Evolutionary conservation across 2,888 invertebrate genomes (phyloP), one percentile per base, ranked within the genome.

Genomic region (Chromoteleia sp.): DNA sequence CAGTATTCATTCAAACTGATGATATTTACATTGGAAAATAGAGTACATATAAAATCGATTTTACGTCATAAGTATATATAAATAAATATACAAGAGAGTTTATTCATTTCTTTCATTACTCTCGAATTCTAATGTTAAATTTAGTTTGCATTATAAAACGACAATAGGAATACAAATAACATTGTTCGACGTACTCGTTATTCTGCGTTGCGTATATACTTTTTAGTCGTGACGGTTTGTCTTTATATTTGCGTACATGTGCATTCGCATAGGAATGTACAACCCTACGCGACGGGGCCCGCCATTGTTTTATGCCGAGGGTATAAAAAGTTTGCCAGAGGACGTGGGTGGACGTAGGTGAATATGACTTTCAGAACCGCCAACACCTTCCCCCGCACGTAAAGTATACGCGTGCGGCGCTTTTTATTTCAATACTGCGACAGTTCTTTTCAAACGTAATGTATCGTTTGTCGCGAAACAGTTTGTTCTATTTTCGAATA

Each of bases 271-370:
- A 73, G 73, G 52, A 76, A 83, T 80, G 59, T 77, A 73, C 71
- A 73, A 75, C 80, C 79, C 82, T 80, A 68, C 76, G 56, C 59
- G 74, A 77, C 77, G 73, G 39, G 67, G 68, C 61, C 71, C 79
- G 82, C 82, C 75, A 83, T 83, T 83, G 83, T 81, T 83, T 83
- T 83, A 71, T 48, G 71, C 52, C 71, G 78, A 74, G 77, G 80
- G 80, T 77, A 81, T 81, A 76, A 81, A 82, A 80, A 80, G 73
- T 80, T 77, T 12, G 80, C 74, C 68, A 48, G 65, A 75, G 75
- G 65, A 83, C 80, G 82, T 80, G 77, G 82, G 80, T 77, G 82
- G 82, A 80, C 82, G 82, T 79, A 79, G 82, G 83, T 80, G 83
- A 80, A 77, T 83, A 77, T 79, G 79, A 79, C 77, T 68, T 74